Evolutionary conservation across 2,888 invertebrate genomes (phyloP).

Genomic region (Hesperia comma): DNA sequence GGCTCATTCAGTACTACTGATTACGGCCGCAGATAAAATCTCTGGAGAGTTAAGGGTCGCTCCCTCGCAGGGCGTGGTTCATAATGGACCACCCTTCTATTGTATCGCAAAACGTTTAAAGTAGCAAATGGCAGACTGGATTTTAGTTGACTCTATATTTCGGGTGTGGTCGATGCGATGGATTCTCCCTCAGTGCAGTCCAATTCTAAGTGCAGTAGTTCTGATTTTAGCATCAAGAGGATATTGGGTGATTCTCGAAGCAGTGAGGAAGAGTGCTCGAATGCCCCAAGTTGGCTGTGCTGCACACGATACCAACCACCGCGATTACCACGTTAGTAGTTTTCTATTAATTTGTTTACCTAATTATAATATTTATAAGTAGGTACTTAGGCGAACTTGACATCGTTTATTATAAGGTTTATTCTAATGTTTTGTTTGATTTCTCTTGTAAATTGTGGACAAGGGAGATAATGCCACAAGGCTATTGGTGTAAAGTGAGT

Average conservation of each 20-base stretch:
- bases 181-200: conserved; percentile 63
- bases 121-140: conserved; percentile 42
- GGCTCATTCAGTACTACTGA: conserved; percentile 51
- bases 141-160: conserved; percentile 33
- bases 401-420: no score
- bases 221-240: conserved; percentile 86
- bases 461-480: no score
- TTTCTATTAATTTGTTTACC: no score
- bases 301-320: conserved; percentile 90
- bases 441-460: no score
- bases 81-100: conserved; percentile 47
- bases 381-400: no score
- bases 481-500: no score
- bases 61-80: conserved; percentile 57
- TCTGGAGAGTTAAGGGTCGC: conserved; percentile 48
- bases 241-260: conserved; percentile 77
- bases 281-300: conserved; percentile 85
- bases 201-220: conserved; percentile 63
- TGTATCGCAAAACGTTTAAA: conserved; percentile 49
- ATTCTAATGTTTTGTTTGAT: no score
- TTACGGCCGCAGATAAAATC: conserved; percentile 65
- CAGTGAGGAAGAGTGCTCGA: conserved; percentile 46
- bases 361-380: conserved; percentile 14
- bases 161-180: conserved; percentile 53
- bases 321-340: conserved; percentile 86